Evolutionary conservation across 2,888 invertebrate genomes (phyloP).

Genomic region (Cordilura impudica): DNA sequence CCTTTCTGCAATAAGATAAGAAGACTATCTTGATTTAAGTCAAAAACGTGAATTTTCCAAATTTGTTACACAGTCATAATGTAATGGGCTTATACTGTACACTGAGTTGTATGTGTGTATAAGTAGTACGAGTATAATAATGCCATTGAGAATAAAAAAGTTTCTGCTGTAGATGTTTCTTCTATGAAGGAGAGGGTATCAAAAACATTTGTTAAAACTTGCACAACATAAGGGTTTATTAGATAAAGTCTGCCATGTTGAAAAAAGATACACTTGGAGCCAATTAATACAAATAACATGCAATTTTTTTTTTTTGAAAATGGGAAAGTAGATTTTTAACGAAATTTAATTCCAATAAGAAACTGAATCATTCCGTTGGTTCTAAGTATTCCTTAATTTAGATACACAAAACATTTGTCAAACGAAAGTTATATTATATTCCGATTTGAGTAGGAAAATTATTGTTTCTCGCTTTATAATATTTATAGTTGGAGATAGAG

Average conservation of each 20-base stretch:
- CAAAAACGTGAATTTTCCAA: too few relatives aligned
- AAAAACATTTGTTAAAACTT: slow-evolving; percentile 61
- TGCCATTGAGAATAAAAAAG: slow-evolving; percentile 55
- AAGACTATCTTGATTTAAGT: too few relatives aligned
- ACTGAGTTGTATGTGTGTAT: slow-evolving; percentile 9
- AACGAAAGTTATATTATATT: too few relatives aligned
- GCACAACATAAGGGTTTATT: slow-evolving; percentile 60
- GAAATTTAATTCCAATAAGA: too few relatives aligned
- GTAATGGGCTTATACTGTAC: not conserved
- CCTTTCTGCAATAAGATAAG: too few relatives aligned
- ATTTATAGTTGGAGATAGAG: too few relatives aligned
- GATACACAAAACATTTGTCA: too few relatives aligned
- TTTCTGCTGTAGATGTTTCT: slow-evolving; percentile 14
- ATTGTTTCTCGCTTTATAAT: too few relatives aligned
- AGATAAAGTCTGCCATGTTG: slow-evolving; percentile 59
- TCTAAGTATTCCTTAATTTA: too few relatives aligned
- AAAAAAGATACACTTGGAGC: slow-evolving; percentile 53
- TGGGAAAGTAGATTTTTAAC: not conserved
- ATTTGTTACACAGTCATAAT: not conserved
- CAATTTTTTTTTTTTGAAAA: not conserved
- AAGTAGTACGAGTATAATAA: slow-evolving; percentile 43
- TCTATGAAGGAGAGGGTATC: slow-evolving; percentile 38
- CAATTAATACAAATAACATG: slow-evolving; percentile 56
- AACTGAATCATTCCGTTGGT: too few relatives aligned
- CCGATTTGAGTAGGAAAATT: too few relatives aligned